Evolutionary conservation across 2,888 invertebrate species (phyloP).

Genomic region (Agrochola lota): DNA sequence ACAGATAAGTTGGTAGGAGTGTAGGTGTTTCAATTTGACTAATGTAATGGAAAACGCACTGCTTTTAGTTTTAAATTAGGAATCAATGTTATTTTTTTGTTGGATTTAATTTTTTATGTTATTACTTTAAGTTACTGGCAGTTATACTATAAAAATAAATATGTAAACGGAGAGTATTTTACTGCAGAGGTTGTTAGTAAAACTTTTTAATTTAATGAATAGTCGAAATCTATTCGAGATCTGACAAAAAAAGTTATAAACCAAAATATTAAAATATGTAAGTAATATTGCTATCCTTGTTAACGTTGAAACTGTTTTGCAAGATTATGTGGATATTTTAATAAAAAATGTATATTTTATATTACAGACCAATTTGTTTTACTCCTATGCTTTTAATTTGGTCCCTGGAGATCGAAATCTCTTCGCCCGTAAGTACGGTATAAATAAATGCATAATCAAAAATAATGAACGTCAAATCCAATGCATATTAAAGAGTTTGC

Average conservation of each 20-base stretch:
- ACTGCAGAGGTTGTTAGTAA: slow-evolving; percentile 29
- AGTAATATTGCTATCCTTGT: slow-evolving; percentile 43
- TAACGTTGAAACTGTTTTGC: slow-evolving; percentile 62
- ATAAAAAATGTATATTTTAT: slow-evolving; percentile 66
- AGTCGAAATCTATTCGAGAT: slow-evolving; percentile 33
- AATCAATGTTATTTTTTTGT: slow-evolving; percentile 35
- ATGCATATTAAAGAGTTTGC: slow-evolving; percentile 56
- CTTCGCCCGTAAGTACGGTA: slow-evolving; percentile 19
- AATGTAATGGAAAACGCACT: slow-evolving; percentile 48
- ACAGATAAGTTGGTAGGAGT: too few relatives aligned
- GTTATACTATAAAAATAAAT: slow-evolving; percentile 26
- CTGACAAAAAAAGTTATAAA: slow-evolving; percentile 35
- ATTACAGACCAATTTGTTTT: slow-evolving; percentile 44
- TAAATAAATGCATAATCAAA: slow-evolving; percentile 51
- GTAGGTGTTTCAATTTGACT: slow-evolving; percentile 7
- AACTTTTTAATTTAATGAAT: slow-evolving; percentile 15
- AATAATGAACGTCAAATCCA: slow-evolving; percentile 45
- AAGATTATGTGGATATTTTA: slow-evolving; percentile 50
- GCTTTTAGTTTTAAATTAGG: slow-evolving; percentile 38
- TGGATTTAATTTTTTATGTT: slow-evolving; percentile 35
- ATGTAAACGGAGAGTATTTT: slow-evolving; percentile 17
- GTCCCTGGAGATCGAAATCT: neutral
- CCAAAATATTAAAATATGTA: slow-evolving; percentile 25
- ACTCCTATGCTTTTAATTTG: slow-evolving; percentile 15
- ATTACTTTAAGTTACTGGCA: slow-evolving; percentile 46